Conservation (phyloP, 2,113 vertebrate genomes). For the Plotosus lineatus region DNA sequence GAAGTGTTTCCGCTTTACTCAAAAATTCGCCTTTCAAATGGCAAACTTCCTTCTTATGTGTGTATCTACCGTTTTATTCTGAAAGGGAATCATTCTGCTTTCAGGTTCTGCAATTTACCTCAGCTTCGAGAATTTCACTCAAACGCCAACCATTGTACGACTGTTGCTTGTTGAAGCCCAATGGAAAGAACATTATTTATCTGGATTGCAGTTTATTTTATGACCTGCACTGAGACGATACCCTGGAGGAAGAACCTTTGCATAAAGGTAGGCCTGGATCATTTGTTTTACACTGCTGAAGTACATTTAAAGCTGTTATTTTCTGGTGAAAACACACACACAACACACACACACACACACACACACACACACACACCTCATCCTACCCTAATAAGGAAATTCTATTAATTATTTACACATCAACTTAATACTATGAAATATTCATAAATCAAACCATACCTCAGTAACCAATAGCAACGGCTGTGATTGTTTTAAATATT, state of each 20-base stretch:
- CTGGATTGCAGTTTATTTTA: neutral
- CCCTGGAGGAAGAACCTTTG: slow-evolving; percentile 11
- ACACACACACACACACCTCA: neutral
- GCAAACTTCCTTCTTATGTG: neutral
- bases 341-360: neutral
- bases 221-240: neutral
- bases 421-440: neutral
- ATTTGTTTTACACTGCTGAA: neutral
- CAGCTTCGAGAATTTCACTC: neutral
- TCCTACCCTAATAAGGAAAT: neutral
- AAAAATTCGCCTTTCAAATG: neutral
- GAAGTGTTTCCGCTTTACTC: neutral
- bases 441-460: neutral
- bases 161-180: neutral
- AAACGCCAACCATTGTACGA: neutral
- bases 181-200: slow-evolving; percentile 1
- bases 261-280: neutral
- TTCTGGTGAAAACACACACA: neutral
- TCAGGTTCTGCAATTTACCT: slow-evolving; percentile 19
- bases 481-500: neutral
- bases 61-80: neutral
- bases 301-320: neutral
- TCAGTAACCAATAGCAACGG: neutral
- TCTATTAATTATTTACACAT: neutral
- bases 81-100: neutral